Evolutionary conservation across 2,888 invertebrate genomes (phyloP), one percentile per base, ranked within the genome.

Genomic region (Ormyrus labotus): DNA sequence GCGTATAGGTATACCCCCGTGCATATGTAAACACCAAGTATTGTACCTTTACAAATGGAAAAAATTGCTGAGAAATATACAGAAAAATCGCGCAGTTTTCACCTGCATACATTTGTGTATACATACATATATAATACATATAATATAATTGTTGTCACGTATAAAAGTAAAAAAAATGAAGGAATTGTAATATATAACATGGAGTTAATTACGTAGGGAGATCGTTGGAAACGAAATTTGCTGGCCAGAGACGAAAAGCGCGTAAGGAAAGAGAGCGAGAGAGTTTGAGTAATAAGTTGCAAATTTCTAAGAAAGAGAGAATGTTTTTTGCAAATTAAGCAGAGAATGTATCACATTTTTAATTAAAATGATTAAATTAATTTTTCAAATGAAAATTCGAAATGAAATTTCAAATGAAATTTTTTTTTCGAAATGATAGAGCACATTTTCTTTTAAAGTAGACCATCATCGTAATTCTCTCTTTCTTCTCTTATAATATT

Each of bases 41-140:
- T 78, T 81, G 77, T 74, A 81, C 81, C 34, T 75, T 77, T 78
- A 74, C 69, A 81, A 70, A 48, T 72, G 57, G 60, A 81, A 81
- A 68, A 61, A 78, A 74, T 74, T 69, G 73, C 58, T 77, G 65
- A 77, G 58, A 80, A 53, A 78, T 68, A 70, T 81, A 65, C 51
- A 78, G 70, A 78, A 78, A 72, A 77, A 72, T 77, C 64, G 67
- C 51, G 63, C 48, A 58, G 57, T 57, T 60, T 34, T 34, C 34
- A 4, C 4, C 34, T 67, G 75, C 78, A 63, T 75, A 63, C 65
- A 70, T 77, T 71, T 64, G 57, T 67, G 58, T 55, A 48, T 63
- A 57, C 48, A 57, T 69, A 55, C 69, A 71, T 71, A 58, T 55
- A 64, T 69, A 69, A 19, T 71, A 58, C 57, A 51, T 58, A 51